Base-by-base conservation (phyloP, 1,140 invertebrate species). In the Neodiprion pinetum region DNA sequence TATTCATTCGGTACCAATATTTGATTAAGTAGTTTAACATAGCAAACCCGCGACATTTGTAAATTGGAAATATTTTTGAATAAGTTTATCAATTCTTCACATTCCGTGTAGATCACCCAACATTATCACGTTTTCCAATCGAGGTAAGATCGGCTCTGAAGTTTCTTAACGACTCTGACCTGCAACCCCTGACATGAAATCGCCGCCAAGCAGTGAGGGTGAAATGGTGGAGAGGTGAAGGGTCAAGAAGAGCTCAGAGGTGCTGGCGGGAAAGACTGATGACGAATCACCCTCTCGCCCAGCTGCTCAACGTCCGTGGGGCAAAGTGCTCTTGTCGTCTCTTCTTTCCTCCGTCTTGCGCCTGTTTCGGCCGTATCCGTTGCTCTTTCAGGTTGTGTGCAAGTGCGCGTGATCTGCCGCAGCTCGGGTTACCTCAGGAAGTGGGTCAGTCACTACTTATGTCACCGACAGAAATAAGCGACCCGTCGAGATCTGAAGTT, bases 391-490 rank as follows among this genome's bases (percentile, higher is more conserved):
- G 61, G 61, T 14, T 65, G 7, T 21, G 61, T 65, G 12, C 17
- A 14, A 65, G 61, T 7, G 12, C 61, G 7, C 61, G 17, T 65
- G 17, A 7, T 21, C 61, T 65, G 17, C 61, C 12, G 28, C 28
- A 40, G 28, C 28, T 40, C 1, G 28, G 28, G 28, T 40, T 40
- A 40, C 28, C 28, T 2, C 28, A 40, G 75, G 40, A 80, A 80
- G 72, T 78, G 69, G 77, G 73, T 40, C 28, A 40, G 28, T 72
- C 72, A 72, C 72, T 80, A 80, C 78, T 80, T 80, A 73, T 75
- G 73, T 78, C 73, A 76, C 74, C 71, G 71, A 73, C 75, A 76
- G 72, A 80, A 77, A 48, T 69, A 75, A 80, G 73, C 77, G 75
- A 40, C 28, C 28, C 28, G 28, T 40, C 28, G 28, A 40, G 28